Base-by-base conservation (phyloP, 2,797 vertebrate species). In the Eulemur rubriventer region DNA sequence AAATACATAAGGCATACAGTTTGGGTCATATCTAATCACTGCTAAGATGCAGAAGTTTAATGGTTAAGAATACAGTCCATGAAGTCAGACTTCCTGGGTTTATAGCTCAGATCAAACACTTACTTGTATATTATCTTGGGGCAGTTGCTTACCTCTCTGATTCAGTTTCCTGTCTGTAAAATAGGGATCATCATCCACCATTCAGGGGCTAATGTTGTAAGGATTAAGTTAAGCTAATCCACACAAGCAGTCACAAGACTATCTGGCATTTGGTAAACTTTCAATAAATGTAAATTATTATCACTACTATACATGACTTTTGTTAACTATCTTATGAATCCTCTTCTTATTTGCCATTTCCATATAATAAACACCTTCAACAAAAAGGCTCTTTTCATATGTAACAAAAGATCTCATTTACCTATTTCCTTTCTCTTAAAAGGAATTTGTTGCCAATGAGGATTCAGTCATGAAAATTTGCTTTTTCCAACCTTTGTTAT, bases 351-450 rank as follows among this genome's bases (percentile, higher is more conserved):
- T 63, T 18, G 26, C 80, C 75, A 95, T 46, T 83, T 83, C 41
- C 38, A 90, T 8, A 9, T 3, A 92, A 95, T 63, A 88, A 65
- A 89, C 48, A 67, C 26, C 14, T 92, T 93, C 55, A 69, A 89
- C 50, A 69, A 89, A 86, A 41, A 72, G n/a, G 63, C 22, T 84
- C 43, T 85, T 63, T 72, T 28, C 33, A 35, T 41, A 33, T 57
- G 52, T 38, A 85, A 67, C 46, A 67, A 18, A 73, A 87, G 33
- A 50, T 50, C 30, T 93, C 84, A 75, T 73, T 75, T 59, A 92
- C 28, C 41, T 28, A 67, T 50, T 89, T 90, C 48, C 70, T 93
- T 92, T 91, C 57, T 94, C 50, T 85, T 82, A n/a, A 46, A 93
- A 94, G 50, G 13, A 76, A 24, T 89, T 65, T 89, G 57, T 63